A percentile compares a stretch with the other conserved stretches of the same genome.
Conservation (phyloP, 1,140 invertebrate genomes). For the Zaprionus africanus region DNA sequence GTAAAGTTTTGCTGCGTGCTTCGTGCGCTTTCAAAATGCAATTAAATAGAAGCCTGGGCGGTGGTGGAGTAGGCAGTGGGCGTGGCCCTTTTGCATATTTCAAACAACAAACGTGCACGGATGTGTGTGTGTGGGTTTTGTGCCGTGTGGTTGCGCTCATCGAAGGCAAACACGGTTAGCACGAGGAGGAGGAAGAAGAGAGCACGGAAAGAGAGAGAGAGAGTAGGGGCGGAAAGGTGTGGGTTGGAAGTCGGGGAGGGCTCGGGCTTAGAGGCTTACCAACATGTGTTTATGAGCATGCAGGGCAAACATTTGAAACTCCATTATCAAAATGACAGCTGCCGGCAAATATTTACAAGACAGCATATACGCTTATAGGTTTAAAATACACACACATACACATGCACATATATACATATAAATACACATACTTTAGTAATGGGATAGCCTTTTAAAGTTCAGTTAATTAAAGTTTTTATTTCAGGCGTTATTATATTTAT, state of each 20-base stretch:
- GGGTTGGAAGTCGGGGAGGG: no score
- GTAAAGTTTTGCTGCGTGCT: slow-evolving; percentile 34
- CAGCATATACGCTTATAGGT: slow-evolving; percentile 27
- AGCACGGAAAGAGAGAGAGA: neutral
- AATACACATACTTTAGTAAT: no score
- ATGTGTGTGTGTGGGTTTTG: slow-evolving; percentile 8
- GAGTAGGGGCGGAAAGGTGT: neutral
- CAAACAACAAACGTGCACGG: slow-evolving; percentile 10
- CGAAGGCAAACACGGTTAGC: slow-evolving; percentile 29
- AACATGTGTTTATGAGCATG: slow-evolving; percentile 57
- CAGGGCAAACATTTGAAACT: slow-evolving; percentile 64
- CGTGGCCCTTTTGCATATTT: slow-evolving; percentile 33
- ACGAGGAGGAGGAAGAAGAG: neutral
- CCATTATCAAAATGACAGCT: slow-evolving; percentile 68
- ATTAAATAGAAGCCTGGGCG: slow-evolving; percentile 44
- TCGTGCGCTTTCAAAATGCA: slow-evolving; percentile 46
- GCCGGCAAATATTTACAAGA: slow-evolving; percentile 60
- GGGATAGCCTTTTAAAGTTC: no score
- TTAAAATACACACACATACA: slow-evolving; percentile 6
- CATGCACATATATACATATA: slow-evolving; percentile 4
- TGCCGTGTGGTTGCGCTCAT: slow-evolving; percentile 23
- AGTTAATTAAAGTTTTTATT: no score
- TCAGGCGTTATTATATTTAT: no score
- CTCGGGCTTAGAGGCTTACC: slow-evolving; percentile 14
- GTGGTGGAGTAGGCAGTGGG: slow-evolving; percentile 1